Conservation (phyloP, 2,797 vertebrate species). For the Sebastes iracundus region DNA sequence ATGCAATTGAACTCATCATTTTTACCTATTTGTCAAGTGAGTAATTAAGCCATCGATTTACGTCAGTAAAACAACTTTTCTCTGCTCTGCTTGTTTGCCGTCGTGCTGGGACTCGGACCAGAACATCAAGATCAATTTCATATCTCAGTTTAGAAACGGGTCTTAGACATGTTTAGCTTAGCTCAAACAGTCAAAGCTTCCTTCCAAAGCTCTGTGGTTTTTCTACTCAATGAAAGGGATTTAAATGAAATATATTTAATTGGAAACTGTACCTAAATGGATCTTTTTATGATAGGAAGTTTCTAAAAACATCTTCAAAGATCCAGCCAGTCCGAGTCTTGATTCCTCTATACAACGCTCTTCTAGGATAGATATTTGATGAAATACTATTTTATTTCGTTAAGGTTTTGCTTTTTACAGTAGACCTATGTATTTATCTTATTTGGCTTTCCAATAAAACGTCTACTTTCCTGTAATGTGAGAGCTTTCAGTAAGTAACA, state of each 20-base stretch:
- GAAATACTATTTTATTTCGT: neutral
- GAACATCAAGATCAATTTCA: slow-evolving; percentile 48
- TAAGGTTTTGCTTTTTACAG: slow-evolving; percentile 1
- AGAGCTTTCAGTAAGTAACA: slow-evolving; percentile 16
- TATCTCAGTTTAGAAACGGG: slow-evolving; percentile 25
- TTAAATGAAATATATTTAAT: slow-evolving; percentile 2
- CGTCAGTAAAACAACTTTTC: neutral
- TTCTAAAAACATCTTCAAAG: neutral
- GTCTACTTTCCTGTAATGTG: slow-evolving; percentile 2
- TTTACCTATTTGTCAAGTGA: slow-evolving; percentile 5
- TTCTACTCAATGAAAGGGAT: neutral
- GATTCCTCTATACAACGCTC: neutral
- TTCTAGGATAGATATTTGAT: neutral
- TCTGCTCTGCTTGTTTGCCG: slow-evolving; percentile 18
- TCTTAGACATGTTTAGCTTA: slow-evolving; percentile 25
- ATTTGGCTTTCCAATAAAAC: slow-evolving; percentile 23
- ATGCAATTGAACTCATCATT: neutral
- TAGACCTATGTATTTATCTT: slow-evolving; percentile 18
- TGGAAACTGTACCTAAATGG: neutral
- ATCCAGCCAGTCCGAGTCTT: neutral
- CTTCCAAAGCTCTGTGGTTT: neutral
- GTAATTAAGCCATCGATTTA: slow-evolving; percentile 17
- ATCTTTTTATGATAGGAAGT: neutral
- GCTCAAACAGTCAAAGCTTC: slow-evolving; percentile 4
- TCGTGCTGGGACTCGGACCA: slow-evolving; percentile 4